Base-by-base conservation (phyloP, 1,140 invertebrate species). In the Leptopilina clavipes region DNA sequence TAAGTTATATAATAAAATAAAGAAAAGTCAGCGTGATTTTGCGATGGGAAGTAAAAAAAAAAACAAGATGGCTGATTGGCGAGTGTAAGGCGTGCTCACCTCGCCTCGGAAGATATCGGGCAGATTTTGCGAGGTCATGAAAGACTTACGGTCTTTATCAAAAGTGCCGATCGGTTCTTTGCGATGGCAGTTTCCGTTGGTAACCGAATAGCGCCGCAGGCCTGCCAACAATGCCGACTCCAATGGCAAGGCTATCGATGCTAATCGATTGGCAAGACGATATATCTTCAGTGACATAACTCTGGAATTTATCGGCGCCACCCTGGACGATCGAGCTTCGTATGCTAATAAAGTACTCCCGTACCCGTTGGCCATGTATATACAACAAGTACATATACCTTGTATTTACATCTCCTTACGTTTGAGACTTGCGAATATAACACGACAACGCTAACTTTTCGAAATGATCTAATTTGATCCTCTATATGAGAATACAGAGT, bases 221-320 rank as follows among this genome's bases (percentile, higher is more conserved):
- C 77, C 75, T 79, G 78, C 81, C 82, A 86, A 84, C 83, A 84
- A 83, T 82, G 81, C 74, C 78, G 74, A 73, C 80, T 81, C 79
- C 78, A 79, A 81, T 83, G 75, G 82, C 73, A 81, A 78, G 83
- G 79, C 84, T 84, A 86, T 85, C 83, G 83, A 84, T 84, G 84
- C 81, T 86, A 89, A 85, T 86, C 85, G 86, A 88, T 88, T 86
- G 83, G 83, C 77, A 72, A 71, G 79, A 71, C 83, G 84, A 86
- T 87, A 85, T 86, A 86, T 87, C 86, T 86, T 73, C 81, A 82
- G 81, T 86, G 84, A 88, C 85, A 86, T 87, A 87, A 87, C 82
- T 83, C 79, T 79, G 83, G 83, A 86, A 88, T 89, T 88, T 88
- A 88, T 88, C 82, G 87, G 81, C 83, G 84, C 86, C 85, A 82